phyloP scores from a whole-genome alignment of 2,888 invertebrate species.

The Emmelina monodactyla region DNA sequence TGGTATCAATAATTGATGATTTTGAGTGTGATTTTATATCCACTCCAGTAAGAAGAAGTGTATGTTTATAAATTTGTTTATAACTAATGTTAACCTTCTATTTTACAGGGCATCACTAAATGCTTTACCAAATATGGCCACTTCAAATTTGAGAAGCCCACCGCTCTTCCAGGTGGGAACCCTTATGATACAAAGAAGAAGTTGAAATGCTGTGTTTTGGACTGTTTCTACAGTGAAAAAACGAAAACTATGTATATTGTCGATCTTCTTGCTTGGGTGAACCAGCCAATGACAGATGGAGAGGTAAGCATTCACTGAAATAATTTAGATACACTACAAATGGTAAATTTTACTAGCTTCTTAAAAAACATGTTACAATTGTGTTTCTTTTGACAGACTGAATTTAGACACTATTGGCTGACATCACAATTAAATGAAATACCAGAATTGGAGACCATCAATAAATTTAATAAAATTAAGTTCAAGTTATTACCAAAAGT shows the following conservation, averaged over 20 bases:
- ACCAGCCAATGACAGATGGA: constrained; percentile 73
- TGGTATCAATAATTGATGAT: too few relatives aligned
- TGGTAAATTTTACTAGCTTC: constrained; percentile 1
- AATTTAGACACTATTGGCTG: constrained; percentile 88
- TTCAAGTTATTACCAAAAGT: constrained; percentile 59
- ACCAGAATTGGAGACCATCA: constrained; percentile 37
- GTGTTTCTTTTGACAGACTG: constrained; percentile 62
- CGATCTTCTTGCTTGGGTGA: constrained; percentile 85
- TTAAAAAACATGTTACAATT: constrained; percentile 6
- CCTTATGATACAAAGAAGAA: constrained; percentile 22
- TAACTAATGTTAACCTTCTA: constrained; percentile 2
- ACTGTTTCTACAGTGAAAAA: constrained; percentile 77
- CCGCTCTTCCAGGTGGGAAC: constrained; percentile 78
- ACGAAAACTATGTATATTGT: constrained; percentile 76
- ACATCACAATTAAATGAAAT: constrained; percentile 74
- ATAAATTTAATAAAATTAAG: constrained; percentile 38
- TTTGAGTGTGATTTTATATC: too few relatives aligned
- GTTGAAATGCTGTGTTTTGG: constrained; percentile 73
- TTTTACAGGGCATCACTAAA: constrained; percentile 72
- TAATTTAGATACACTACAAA: not conserved
- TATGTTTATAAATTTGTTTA: too few relatives aligned
- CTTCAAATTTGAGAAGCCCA: constrained; percentile 62
- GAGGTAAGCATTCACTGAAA: constrained; percentile 63
- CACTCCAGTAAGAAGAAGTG: too few relatives aligned
- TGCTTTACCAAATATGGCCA: constrained; percentile 73